A percentile compares a stretch with the other conserved stretches of the same genome.
Evolutionary conservation across 2,113 vertebrate species (phyloP).

Genomic region (Oryzias melastigma): DNA sequence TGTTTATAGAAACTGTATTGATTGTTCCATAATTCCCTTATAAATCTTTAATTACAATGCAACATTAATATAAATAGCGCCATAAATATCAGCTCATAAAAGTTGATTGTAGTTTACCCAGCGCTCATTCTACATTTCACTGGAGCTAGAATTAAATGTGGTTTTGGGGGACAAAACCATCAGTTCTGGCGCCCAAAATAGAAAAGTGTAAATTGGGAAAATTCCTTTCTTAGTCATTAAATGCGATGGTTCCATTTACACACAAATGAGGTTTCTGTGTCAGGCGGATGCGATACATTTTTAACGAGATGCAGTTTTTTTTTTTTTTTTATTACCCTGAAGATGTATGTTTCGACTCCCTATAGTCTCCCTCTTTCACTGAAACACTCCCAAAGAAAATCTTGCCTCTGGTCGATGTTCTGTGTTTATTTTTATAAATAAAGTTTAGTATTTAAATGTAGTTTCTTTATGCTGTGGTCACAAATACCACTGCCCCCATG

Average conservation of each 20-base stretch:
- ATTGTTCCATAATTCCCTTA: neutral
- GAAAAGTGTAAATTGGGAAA: slow-evolving; percentile 31
- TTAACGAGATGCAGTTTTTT: slow-evolving; percentile 33
- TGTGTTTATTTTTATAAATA: neutral
- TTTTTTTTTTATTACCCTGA: slow-evolving; percentile 24
- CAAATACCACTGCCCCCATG: too few species aligned
- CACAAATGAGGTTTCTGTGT: slow-evolving; percentile 70
- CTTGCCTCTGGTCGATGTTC: slow-evolving; percentile 24
- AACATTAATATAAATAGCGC: slow-evolving; percentile 3
- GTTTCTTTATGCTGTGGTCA: too few species aligned
- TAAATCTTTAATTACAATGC: neutral
- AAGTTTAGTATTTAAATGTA: neutral
- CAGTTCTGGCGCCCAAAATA: slow-evolving; percentile 54
- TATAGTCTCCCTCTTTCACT: slow-evolving; percentile 27
- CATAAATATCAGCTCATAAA: slow-evolving; percentile 27
- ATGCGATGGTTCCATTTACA: slow-evolving; percentile 72
- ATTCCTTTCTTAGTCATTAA: slow-evolving; percentile 60
- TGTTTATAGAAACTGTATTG: too few species aligned
- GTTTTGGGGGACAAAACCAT: slow-evolving; percentile 37
- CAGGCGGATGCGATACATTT: slow-evolving; percentile 57
- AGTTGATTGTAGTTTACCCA: slow-evolving; percentile 15
- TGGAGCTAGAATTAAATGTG: slow-evolving; percentile 16
- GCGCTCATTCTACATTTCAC: slow-evolving; percentile 36
- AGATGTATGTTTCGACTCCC: slow-evolving; percentile 21
- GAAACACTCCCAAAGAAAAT: slow-evolving; percentile 46